phyloP scores from a whole-genome alignment of 2,113 vertebrate species.

The Channa argus region DNA sequence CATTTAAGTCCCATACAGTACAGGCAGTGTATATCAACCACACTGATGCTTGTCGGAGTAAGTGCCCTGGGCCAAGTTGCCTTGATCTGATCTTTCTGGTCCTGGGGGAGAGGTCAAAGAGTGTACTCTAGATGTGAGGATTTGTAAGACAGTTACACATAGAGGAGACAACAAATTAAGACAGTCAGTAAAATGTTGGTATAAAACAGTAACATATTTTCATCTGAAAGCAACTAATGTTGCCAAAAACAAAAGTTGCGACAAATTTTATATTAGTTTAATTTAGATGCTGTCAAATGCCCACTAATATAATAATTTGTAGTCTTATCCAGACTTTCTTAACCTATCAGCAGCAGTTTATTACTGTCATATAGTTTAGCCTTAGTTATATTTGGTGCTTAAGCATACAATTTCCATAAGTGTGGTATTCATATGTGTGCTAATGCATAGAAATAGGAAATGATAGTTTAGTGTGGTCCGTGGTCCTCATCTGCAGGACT shows the following conservation, averaged over 20 bases:
- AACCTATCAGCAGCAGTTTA: neutral
- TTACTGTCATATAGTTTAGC: constrained; percentile 1
- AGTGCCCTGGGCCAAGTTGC: constrained; percentile 34
- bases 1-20: neutral
- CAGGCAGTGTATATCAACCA: constrained; percentile 8
- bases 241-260: no score
- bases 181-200: neutral
- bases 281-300: neutral
- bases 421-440: neutral
- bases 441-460: constrained; percentile 22
- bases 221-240: neutral
- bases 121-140: constrained; percentile 44
- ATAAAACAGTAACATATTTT: neutral
- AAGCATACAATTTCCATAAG: neutral
- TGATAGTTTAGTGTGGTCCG: constrained; percentile 30
- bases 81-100: constrained; percentile 60
- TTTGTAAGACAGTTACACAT: constrained; percentile 12
- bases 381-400: constrained; percentile 10
- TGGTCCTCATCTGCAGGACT: constrained; percentile 42
- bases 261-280: no score
- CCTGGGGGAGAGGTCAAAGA: constrained; percentile 39
- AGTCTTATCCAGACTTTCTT: neutral
- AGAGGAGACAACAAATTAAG: constrained; percentile 17
- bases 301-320: neutral
- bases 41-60: constrained; percentile 34